A percentile compares a stretch with the other conserved stretches of the same genome.
phyloP scores from a whole-genome alignment of 2,888 invertebrate species.

The Brachypalpus laphriformis region DNA sequence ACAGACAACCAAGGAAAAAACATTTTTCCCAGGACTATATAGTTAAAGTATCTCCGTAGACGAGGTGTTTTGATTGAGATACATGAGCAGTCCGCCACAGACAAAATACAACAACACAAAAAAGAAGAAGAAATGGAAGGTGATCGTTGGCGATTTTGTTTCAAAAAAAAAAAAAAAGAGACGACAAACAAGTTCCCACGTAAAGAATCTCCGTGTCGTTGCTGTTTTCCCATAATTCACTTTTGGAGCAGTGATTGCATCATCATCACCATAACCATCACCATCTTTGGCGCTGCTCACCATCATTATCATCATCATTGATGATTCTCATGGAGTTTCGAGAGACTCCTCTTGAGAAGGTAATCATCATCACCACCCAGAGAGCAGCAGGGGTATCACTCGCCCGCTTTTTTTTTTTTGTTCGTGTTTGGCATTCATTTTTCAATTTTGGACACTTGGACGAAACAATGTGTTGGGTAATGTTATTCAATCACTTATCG shows the following conservation, averaged over 20 bases:
- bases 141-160: conserved; percentile 58
- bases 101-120: conserved; percentile 8
- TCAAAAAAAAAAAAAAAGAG: conserved; percentile 25
- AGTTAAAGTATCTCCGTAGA: conserved; percentile 59
- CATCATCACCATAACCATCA: conserved; percentile 59
- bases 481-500: conserved; percentile 67
- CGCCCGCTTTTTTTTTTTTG: not conserved
- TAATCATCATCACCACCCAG: conserved; percentile 48
- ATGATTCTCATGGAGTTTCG: conserved; percentile 40
- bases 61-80: conserved; percentile 70
- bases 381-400: conserved; percentile 13
- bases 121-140: conserved; percentile 50
- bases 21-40: conserved; percentile 70
- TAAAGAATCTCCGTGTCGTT: conserved; percentile 31
- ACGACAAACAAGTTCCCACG: conserved; percentile 66
- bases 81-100: conserved; percentile 46
- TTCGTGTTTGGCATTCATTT: conserved; percentile 50
- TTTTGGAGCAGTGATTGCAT: conserved; percentile 70
- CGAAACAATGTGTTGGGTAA: conserved; percentile 51
- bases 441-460: conserved; percentile 67
- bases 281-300: conserved; percentile 16
- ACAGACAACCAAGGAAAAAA: conserved; percentile 40
- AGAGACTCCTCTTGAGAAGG: conserved; percentile 29
- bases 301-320: conserved; percentile 25
- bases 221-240: conserved; percentile 71